Evolutionary conservation across 2,888 invertebrate genomes (phyloP).

Genomic region (Notodonta dromedarius): DNA sequence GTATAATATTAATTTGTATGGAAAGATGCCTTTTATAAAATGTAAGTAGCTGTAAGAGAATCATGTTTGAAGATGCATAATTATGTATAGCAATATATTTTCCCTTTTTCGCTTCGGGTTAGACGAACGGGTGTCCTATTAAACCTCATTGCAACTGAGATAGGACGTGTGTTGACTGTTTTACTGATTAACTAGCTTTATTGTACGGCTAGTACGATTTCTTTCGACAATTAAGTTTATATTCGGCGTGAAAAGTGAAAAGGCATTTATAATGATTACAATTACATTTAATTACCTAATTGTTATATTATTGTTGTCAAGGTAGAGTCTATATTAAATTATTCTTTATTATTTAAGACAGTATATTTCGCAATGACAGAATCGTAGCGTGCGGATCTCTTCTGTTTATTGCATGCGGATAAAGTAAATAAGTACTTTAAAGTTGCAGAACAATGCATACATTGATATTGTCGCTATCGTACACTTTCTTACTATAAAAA

Average conservation of each 20-base stretch:
- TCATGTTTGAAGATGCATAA: conserved; percentile 66
- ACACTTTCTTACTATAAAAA: neutral
- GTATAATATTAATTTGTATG: conserved; percentile 61
- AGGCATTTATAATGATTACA: conserved; percentile 76
- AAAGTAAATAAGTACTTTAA: neutral
- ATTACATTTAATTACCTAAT: conserved; percentile 67
- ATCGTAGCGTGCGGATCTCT: conserved; percentile 39
- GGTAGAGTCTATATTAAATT: conserved; percentile 80
- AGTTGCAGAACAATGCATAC: neutral
- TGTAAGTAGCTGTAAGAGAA: conserved; percentile 77
- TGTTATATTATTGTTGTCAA: conserved; percentile 74
- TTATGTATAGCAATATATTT: conserved; percentile 68
- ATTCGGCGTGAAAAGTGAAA: conserved; percentile 61
- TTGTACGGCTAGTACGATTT: conserved; percentile 44
- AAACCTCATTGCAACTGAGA: conserved; percentile 57
- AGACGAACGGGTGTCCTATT: conserved; percentile 59
- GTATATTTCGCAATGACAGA: conserved; percentile 37
- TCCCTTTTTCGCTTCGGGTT: conserved; percentile 60
- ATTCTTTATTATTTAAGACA: conserved; percentile 69
- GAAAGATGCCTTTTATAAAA: conserved; percentile 80
- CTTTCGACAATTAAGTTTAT: conserved; percentile 60
- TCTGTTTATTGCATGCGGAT: conserved; percentile 35
- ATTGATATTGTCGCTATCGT: neutral
- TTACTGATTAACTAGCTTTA: conserved; percentile 43
- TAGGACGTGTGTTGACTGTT: conserved; percentile 45